Percentiles rank a stretch among this genome's conserved stretches.
These are phyloP conservation scores for Potorous gilbertii DNA, from an alignment of 2,797 vertebrate genomes.

Conservation along the genomic window DNA sequence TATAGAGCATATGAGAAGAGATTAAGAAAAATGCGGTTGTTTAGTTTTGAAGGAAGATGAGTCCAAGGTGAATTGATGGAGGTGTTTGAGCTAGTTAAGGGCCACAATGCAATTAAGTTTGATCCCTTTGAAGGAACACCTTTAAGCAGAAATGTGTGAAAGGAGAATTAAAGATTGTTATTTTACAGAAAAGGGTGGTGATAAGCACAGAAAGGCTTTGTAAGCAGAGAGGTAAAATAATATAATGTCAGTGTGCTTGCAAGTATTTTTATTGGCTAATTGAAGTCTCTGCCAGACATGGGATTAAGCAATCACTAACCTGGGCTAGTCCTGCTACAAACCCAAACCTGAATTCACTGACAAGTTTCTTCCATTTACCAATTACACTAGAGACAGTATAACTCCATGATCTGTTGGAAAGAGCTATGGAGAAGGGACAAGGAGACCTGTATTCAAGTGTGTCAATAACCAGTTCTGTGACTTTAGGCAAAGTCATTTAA, in stretches of 20 bases:
- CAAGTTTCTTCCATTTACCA: slow-evolving; percentile 16
- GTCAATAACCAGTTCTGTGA: not conserved
- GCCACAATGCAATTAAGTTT: slow-evolving; percentile 79
- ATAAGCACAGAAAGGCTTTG: slow-evolving; percentile 75
- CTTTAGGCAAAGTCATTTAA: not conserved
- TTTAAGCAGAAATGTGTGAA: slow-evolving; percentile 76
- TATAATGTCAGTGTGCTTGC: slow-evolving; percentile 68
- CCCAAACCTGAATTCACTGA: not conserved
- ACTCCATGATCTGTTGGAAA: not conserved
- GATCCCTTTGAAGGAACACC: slow-evolving; percentile 74
- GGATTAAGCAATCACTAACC: slow-evolving; percentile 19
- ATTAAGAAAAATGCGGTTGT: slow-evolving; percentile 80
- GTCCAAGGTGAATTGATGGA: slow-evolving; percentile 80
- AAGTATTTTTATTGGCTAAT: slow-evolving; percentile 73
- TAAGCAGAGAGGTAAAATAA: slow-evolving; percentile 75
- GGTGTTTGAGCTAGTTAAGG: slow-evolving; percentile 77
- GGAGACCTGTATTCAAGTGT: not conserved
- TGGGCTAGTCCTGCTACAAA: not conserved
- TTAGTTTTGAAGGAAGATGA: slow-evolving; percentile 78
- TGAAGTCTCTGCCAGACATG: slow-evolving; percentile 60
- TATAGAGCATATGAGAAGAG: slow-evolving; percentile 78
- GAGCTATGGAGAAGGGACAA: not conserved
- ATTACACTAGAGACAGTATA: not conserved
- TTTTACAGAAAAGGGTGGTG: slow-evolving; percentile 73
- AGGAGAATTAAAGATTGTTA: slow-evolving; percentile 72